Percentiles rank a stretch among this genome's conserved stretches.
phyloP scores from a whole-genome alignment of 2,888 invertebrate genomes.

The Nomada ruficornis region DNA sequence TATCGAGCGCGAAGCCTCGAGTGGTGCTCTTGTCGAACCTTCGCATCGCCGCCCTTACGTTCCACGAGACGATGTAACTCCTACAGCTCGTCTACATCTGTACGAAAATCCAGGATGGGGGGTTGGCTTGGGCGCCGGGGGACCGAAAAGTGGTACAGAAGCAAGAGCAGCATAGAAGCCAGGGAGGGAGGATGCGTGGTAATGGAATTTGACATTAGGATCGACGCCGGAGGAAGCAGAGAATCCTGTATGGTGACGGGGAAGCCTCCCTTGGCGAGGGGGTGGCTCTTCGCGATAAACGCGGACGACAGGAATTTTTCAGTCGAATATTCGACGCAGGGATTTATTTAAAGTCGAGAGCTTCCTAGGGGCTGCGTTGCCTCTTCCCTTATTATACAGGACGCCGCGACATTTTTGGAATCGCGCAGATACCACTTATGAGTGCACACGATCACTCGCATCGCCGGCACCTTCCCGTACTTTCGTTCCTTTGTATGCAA shows the following conservation, averaged over 20 bases:
- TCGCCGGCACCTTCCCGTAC: neutral
- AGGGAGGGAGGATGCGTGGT: conserved; percentile 48
- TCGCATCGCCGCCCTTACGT: conserved; percentile 17
- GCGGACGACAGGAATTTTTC: conserved; percentile 42
- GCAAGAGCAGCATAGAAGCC: neutral
- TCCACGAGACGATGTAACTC: conserved; percentile 8
- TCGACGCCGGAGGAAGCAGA: conserved; percentile 65
- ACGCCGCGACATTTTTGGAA: neutral
- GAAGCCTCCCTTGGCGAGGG: neutral
- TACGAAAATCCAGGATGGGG: conserved; percentile 15
- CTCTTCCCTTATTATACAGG: conserved; percentile 18
- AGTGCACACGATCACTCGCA: conserved; percentile 7
- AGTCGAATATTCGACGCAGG: conserved; percentile 27
- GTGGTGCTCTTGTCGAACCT: conserved; percentile 48
- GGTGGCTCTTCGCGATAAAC: conserved; percentile 36
- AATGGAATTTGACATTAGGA: conserved; percentile 78
- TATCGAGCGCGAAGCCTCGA: conserved; percentile 72
- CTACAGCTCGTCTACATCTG: conserved; percentile 24
- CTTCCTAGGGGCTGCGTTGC: neutral
- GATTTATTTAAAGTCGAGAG: conserved; percentile 36
- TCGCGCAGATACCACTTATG: neutral
- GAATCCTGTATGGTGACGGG: conserved; percentile 13
- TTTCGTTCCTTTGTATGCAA: too few relatives aligned
- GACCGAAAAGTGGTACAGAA: neutral
- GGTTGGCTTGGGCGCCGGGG: neutral